Evolutionary conservation across 2,113 vertebrate genomes (phyloP).

Genomic region (Alligator mississippiensis): DNA sequence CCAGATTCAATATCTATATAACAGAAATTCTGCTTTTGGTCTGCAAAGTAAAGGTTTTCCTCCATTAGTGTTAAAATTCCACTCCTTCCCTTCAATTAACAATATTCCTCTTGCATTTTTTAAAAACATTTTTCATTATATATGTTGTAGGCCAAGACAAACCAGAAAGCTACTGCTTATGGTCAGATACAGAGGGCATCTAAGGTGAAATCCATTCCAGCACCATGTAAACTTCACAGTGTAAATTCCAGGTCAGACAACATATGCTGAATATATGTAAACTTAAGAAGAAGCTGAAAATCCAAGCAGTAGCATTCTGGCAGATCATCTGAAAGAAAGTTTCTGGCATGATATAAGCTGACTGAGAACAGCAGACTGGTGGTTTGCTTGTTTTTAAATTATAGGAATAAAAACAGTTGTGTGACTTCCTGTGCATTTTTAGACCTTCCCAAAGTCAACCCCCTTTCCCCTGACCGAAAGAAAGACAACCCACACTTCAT

Average conservation of each 20-base stretch:
- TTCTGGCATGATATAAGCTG: conserved; percentile 9
- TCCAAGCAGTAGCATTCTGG: conserved; percentile 34
- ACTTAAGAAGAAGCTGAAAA: neutral
- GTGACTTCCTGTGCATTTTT: conserved; percentile 40
- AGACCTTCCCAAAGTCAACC: neutral
- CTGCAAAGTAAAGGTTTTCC: neutral
- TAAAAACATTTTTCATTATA: neutral
- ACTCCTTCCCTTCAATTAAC: neutral
- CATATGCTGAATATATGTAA: neutral
- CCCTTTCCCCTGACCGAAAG: neutral
- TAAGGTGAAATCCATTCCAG: neutral
- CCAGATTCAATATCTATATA: neutral
- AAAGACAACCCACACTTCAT: neutral
- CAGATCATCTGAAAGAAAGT: conserved; percentile 53
- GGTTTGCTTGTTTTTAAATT: conserved; percentile 46
- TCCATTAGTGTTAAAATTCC: neutral
- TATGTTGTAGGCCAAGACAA: neutral
- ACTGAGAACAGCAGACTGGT: neutral
- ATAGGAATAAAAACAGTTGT: conserved; percentile 27
- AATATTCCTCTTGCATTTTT: neutral
- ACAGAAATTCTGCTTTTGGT: neutral
- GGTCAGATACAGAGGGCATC: neutral
- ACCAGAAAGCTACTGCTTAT: neutral
- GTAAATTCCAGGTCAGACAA: neutral
- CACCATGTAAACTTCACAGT: neutral